Percentiles rank a stretch among this genome's conserved stretches.
phyloP scores from a whole-genome alignment of 1,140 invertebrate species.

The Neodiprion pinetum region DNA sequence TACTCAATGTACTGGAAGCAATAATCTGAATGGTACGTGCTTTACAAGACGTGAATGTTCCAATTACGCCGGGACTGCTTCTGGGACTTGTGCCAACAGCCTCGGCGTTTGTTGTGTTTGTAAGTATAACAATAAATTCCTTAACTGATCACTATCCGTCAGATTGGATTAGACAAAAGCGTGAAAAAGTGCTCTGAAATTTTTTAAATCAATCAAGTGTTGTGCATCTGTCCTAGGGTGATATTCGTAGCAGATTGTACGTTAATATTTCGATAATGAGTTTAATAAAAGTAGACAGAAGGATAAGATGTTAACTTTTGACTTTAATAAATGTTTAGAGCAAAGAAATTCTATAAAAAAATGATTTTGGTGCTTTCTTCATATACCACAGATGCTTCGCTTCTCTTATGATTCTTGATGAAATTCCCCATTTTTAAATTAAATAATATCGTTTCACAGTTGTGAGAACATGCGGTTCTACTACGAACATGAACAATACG shows the following conservation, averaged over 20 bases:
- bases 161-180: not conserved
- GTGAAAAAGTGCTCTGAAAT: too few relatives aligned
- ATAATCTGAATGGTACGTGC: conserved; percentile 76
- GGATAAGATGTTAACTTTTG: too few relatives aligned
- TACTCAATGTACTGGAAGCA: conserved; percentile 68
- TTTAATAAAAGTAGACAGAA: too few relatives aligned
- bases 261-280: too few relatives aligned
- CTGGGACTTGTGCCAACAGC: conserved; percentile 74
- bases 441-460: conserved; percentile 60
- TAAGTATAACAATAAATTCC: conserved; percentile 60
- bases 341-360: too few relatives aligned
- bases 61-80: conserved; percentile 72
- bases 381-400: too few relatives aligned
- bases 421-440: conserved; percentile 18
- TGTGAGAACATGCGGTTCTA: conserved; percentile 71
- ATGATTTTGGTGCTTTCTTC: too few relatives aligned
- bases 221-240: too few relatives aligned
- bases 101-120: conserved; percentile 79
- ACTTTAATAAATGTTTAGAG: too few relatives aligned
- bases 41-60: conserved; percentile 76
- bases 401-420: not conserved
- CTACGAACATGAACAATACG: conserved; percentile 78
- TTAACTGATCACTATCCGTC: not conserved
- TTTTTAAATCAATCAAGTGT: too few relatives aligned
- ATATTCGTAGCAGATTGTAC: too few relatives aligned